Evolutionary conservation across 2,888 invertebrate genomes (phyloP), one percentile per base, ranked within the genome.

Genomic region (Onthophagus sagittarius): DNA sequence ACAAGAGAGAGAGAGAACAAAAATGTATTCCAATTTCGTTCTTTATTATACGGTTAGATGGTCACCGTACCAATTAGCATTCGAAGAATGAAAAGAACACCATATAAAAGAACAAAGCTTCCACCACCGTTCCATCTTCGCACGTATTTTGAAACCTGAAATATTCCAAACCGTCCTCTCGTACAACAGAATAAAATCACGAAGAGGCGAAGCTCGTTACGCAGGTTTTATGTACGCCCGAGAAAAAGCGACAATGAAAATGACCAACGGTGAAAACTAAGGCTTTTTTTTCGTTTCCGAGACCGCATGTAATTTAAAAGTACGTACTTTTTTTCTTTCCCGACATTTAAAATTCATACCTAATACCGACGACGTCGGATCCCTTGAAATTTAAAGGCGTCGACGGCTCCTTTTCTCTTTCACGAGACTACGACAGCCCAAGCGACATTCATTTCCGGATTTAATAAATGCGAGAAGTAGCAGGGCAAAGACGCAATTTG

Each of bases 401-500:
- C 39, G 23, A 23, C 39, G 39, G 39, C 39, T 53, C 39, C 39
- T 53, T 53, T 53, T 53, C 39, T 53, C 39, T 53, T 53, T 11
- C 39, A 53, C 23, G 23, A 23, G 23, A 11, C 39, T 9, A 53
- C 39, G 39, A 53, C 39, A 11, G 39, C 39, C 39, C 23, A 23
- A 11, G 39, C 39, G 39, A 53, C 67, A 67, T 67, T 67, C 67
- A 67, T 67, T 67, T 31, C 67, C 67, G 67, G 67, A 67, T 67
- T 67, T 67, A 67, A 67, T 67, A 67, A 67, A 67, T 67, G 67
- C 67, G 67, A 15, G 32, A 67, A 67, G 67, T 6, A 67, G 31
- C 67, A 32, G 67, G 23, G 67, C 67, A 67, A 67, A 67, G 67
- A 67, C 15, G 67, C 67, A 67, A 67, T 67, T 67, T 67, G 67